Conservation (phyloP, 2,797 vertebrate genomes). For the Acanthurus tractus region DNA sequence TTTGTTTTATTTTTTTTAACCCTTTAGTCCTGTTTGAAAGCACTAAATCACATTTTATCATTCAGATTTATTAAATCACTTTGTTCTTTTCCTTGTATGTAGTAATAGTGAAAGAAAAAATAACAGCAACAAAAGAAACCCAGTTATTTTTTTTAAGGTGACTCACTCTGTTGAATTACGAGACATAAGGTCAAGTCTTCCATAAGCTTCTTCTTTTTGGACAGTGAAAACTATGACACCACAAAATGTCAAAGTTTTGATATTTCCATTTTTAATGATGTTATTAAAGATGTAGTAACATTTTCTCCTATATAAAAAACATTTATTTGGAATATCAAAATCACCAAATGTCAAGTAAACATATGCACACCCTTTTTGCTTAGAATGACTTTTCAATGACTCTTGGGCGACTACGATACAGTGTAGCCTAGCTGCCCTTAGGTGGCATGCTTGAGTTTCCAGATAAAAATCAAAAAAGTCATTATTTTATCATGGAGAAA, state of each 20-base stretch:
- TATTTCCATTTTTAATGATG: not conserved
- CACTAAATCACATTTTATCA: conserved; percentile 22
- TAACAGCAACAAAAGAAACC: too few relatives aligned
- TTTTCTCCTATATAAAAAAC: not conserved
- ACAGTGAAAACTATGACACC: not conserved
- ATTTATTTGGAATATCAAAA: not conserved
- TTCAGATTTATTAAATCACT: conserved; percentile 1
- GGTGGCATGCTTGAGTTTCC: not conserved
- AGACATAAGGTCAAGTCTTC: not conserved
- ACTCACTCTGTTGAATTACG: not conserved
- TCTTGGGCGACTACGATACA: not conserved
- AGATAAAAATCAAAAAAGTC: not conserved
- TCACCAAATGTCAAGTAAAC: not conserved
- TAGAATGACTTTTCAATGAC: not conserved
- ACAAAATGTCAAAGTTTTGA: not conserved
- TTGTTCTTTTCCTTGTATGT: conserved; percentile 12
- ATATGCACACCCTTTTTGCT: not conserved
- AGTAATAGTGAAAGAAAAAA: too few relatives aligned
- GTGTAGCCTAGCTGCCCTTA: not conserved
- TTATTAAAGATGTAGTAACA: not conserved
- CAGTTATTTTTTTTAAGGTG: not conserved
- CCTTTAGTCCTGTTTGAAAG: conserved; percentile 11
- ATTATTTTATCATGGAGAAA: not conserved
- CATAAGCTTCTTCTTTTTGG: not conserved
- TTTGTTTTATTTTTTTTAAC: not conserved